Base-by-base conservation (phyloP, 2,113 vertebrate genomes). In the Antigone vipio region DNA sequence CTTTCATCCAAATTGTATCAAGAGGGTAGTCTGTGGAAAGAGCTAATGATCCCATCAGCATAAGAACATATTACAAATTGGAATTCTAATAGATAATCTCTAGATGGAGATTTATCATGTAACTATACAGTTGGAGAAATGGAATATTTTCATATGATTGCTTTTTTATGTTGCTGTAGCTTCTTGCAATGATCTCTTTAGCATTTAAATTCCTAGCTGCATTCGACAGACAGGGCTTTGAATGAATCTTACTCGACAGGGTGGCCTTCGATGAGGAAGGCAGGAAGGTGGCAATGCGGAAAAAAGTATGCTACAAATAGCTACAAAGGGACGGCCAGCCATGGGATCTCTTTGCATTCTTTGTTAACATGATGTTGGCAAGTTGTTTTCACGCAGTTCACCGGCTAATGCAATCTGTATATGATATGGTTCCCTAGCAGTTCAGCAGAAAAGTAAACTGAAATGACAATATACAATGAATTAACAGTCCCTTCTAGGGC, bases 31-130 rank as follows among this genome's bases (percentile, higher is more conserved):
- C 63, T 84, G 52, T 68, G 45, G 73, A 89, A 96, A 89, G 24
- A 85, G 88, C 32, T 95, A 95, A 96, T 85, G 80, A 95, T 56
- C 88, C 73, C 91, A 67, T 74, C 84, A 94, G 74, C 30, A 40
- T 38, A 95, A 88, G 18, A 95, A 92, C 47, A 58, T 38, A 49
- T 62, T 82, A 86, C 55, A 80, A 83, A 93, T 82, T 93, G 38
- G 71, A 83, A 78, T 93, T 91, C 69, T 88, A 97, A 89, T 63
- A 83, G 50, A 76, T 89, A 73, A 88, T 44, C 38, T 80, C 52
- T 80, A 69, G 74, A 86, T 74, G 69, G 16, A 73, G 80, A 72
- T 85, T 93, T 95, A 63, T 91, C 49, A 72, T 73, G 29, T 44
- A 94, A 89, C 93, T 94, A 77, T 63, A 72, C 24, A 88, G 44